phyloP scores from a whole-genome alignment of 2,797 vertebrate species.

The Molossus molossus region DNA sequence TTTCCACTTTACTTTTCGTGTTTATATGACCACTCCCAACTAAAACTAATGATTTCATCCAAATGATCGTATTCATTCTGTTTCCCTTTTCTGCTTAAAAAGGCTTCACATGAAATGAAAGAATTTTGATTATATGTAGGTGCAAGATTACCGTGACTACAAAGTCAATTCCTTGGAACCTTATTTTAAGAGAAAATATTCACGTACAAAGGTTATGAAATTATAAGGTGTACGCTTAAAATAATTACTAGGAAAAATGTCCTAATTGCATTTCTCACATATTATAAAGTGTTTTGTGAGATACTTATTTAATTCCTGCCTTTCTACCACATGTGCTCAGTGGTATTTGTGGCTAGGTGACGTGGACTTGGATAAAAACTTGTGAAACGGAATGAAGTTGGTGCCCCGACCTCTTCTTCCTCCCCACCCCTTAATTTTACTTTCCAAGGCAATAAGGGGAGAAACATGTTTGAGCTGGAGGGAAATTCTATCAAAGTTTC shows the following conservation, averaged over 20 bases:
- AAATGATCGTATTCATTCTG: background rate
- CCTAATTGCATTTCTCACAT: background rate
- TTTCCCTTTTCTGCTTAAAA: background rate
- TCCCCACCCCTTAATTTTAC: background rate
- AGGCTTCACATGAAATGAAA: background rate
- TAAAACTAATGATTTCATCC: background rate
- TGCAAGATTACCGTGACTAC: background rate
- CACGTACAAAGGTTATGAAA: background rate
- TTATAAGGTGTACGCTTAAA: background rate
- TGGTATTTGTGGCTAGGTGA: background rate
- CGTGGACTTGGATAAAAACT: background rate
- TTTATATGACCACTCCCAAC: background rate
- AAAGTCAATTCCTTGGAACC: background rate
- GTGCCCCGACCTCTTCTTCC: background rate
- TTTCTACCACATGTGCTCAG: background rate
- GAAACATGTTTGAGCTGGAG: background rate
- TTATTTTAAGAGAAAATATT: slow-evolving; percentile 47
- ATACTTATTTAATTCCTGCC: slow-evolving; percentile 13
- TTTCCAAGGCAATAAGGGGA: background rate
- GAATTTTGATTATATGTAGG: background rate
- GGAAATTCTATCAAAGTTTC: background rate
- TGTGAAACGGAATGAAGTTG: background rate
- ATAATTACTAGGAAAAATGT: slow-evolving; percentile 29
- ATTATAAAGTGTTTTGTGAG: background rate
- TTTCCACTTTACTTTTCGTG: slow-evolving; percentile 29